Percentiles rank a stretch among this genome's conserved stretches.
Conservation (phyloP, 2,888 invertebrate species). For the Allacma fusca region DNA sequence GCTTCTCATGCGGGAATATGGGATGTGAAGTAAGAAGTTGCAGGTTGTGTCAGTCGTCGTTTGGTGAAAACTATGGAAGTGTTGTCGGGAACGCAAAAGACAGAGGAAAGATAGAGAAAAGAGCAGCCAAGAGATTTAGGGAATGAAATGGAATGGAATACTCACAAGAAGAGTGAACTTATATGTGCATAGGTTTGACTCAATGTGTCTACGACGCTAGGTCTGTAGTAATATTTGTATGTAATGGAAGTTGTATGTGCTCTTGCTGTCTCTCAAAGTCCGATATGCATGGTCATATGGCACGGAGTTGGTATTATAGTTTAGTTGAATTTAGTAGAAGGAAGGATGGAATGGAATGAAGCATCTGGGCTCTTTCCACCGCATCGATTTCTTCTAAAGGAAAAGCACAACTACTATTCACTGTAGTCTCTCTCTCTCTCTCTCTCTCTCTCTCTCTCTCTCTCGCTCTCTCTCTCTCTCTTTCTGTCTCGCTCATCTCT, state of each 20-base stretch:
- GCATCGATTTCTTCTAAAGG: slow-evolving; percentile 42
- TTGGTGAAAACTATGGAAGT: slow-evolving; percentile 31
- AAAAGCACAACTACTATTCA: slow-evolving; percentile 48
- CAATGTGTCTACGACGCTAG: neutral
- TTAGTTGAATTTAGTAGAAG: slow-evolving; percentile 36
- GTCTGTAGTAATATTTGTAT: slow-evolving; percentile 18
- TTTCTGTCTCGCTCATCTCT: slow-evolving; percentile 45
- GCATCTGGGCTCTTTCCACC: slow-evolving; percentile 55
- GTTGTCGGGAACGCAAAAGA: slow-evolving; percentile 36
- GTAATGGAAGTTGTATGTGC: slow-evolving; percentile 25
- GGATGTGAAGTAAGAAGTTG: slow-evolving; percentile 28
- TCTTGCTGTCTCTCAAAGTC: slow-evolving; percentile 31
- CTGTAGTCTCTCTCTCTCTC: slow-evolving; percentile 46
- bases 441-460: slow-evolving; percentile 46
- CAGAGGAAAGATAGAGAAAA: slow-evolving; percentile 30
- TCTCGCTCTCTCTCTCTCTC: slow-evolving; percentile 44
- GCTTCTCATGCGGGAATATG: slow-evolving; percentile 14
- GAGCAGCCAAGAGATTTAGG: slow-evolving; percentile 36
- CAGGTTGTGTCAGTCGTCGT: slow-evolving; percentile 39
- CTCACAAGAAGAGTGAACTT: neutral
- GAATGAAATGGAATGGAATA: slow-evolving; percentile 39
- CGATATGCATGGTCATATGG: slow-evolving; percentile 26
- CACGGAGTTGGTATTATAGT: slow-evolving; percentile 24
- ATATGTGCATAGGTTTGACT: slow-evolving; percentile 29
- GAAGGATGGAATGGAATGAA: slow-evolving; percentile 41